phyloP scores from a whole-genome alignment of 1,140 invertebrate genomes.

The Trissolcus basalis region DNA sequence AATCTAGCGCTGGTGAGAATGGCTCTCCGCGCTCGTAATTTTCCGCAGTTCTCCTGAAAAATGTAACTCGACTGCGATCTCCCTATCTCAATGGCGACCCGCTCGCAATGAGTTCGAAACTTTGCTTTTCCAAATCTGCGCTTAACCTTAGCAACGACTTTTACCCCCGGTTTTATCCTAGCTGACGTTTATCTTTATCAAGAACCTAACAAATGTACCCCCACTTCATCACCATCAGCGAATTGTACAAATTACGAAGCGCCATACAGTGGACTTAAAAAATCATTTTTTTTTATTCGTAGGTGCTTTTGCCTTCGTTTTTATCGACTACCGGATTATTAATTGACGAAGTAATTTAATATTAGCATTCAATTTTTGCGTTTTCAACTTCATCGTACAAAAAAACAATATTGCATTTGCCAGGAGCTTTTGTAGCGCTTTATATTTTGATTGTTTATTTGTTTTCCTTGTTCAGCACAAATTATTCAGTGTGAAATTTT shows the following conservation, averaged over 20 bases:
- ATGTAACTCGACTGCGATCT: constrained; percentile 43
- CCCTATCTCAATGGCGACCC: constrained; percentile 44
- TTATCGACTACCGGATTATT: too few relatives aligned
- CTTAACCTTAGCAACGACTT: constrained; percentile 34
- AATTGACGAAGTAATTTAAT: too few relatives aligned
- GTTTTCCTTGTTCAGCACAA: neutral
- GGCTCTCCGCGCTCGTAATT: constrained; percentile 47
- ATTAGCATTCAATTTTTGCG: constrained; percentile 27
- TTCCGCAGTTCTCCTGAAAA: constrained; percentile 50
- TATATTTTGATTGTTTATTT: neutral
- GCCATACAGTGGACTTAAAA: constrained; percentile 1
- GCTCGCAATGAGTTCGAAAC: constrained; percentile 37
- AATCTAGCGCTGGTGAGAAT: constrained; percentile 50
- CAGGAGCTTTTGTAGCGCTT: constrained; percentile 5
- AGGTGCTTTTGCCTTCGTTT: too few relatives aligned
- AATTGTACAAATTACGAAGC: constrained; percentile 8
- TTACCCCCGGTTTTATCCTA: constrained; percentile 13
- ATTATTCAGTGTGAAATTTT: too few relatives aligned
- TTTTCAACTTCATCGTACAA: constrained; percentile 17
- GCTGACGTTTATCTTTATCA: constrained; percentile 35
- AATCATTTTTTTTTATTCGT: too few relatives aligned
- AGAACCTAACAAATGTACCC: constrained; percentile 12
- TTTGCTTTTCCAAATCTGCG: constrained; percentile 38
- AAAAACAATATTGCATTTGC: too few relatives aligned
- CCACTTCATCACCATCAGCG: neutral